phyloP scores from a whole-genome alignment of 1,140 invertebrate genomes.

The Daktulosphaira vitifoliae region DNA sequence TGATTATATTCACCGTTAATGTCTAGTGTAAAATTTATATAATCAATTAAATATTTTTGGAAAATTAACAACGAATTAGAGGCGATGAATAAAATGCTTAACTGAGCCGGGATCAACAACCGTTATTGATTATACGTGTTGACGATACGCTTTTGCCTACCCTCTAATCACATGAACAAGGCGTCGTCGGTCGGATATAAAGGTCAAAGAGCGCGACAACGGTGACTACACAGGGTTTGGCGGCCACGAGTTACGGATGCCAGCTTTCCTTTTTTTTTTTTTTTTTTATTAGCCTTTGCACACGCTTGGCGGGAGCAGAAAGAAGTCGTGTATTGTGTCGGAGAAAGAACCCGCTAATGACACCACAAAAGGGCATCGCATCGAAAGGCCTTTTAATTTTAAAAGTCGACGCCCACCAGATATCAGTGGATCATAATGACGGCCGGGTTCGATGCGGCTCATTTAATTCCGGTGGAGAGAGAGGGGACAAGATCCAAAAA shows the following conservation, averaged over 20 bases:
- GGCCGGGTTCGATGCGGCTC: constrained; percentile 21
- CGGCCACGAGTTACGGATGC: constrained; percentile 9
- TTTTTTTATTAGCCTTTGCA: constrained; percentile 23
- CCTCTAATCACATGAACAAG: constrained; percentile 25
- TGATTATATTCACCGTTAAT: no score
- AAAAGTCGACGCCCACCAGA: constrained; percentile 30
- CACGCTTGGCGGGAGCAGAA: background rate
- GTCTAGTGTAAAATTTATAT: no score
- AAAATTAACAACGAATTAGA: no score
- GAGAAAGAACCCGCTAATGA: constrained; percentile 19
- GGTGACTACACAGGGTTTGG: background rate
- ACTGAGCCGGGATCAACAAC: no score
- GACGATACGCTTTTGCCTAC: background rate
- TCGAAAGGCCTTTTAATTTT: constrained; percentile 31
- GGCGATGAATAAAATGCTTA: no score
- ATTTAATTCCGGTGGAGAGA: constrained; percentile 23
- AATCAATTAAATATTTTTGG: no score
- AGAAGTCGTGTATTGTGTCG: background rate
- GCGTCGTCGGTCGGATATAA: constrained; percentile 22
- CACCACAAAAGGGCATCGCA: constrained; percentile 28
- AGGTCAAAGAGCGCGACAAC: constrained; percentile 27
- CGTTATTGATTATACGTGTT: no score
- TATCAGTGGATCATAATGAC: constrained; percentile 17
- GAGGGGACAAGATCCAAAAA: background rate
- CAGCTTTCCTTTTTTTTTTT: background rate